Base-by-base conservation (phyloP, 2,797 vertebrate species). In the Pagetopsis macropterus region DNA sequence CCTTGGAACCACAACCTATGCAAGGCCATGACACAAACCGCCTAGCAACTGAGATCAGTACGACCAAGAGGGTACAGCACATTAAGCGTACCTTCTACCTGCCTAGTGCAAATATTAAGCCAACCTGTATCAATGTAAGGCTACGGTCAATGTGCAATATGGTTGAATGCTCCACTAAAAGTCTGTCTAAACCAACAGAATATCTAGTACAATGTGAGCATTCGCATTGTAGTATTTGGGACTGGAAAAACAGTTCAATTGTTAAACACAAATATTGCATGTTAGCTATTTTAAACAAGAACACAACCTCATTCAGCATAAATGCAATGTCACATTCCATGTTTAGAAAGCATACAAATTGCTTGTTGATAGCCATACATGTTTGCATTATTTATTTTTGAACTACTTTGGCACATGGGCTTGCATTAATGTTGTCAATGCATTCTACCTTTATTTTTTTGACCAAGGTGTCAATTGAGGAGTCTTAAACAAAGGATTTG, bases 401-500 rank as follows among this genome's bases (percentile, higher is more conserved):
- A 19, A 16, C 46, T 43, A 7, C 16, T 5, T 48, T 65, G 27
- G 48, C 61, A 12, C 43, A 14, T 1, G 13, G 13, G 21, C 23
- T 64, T 54, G 48, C 7, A 23, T 37, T 10, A 62, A 27, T 9
- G 41, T 37, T 74, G 50, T 59, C 50, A 9, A 27, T 76, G 59
- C 41, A 44, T 60, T 57, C 9, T 4, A 1, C 59, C 37, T 66
- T 16, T 69, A 19, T 45, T 70, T 46, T 27, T 83, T 77, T 86
- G 73, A 85, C 77, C 52, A 7, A 81, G 62, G 83, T 87, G 79
- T 84, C 63, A 78, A 66, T 78, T 68, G 16, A 79, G 72, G 51
- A 78, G 58, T 76, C 70, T 75, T 63, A 82, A 83, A 76, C 75
- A 85, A 84, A 82, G 84, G 79, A 92, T 93, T 92, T 89, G 69